phyloP scores from a whole-genome alignment of 2,113 vertebrate species.

The Phalacrocorax aristotelis region DNA sequence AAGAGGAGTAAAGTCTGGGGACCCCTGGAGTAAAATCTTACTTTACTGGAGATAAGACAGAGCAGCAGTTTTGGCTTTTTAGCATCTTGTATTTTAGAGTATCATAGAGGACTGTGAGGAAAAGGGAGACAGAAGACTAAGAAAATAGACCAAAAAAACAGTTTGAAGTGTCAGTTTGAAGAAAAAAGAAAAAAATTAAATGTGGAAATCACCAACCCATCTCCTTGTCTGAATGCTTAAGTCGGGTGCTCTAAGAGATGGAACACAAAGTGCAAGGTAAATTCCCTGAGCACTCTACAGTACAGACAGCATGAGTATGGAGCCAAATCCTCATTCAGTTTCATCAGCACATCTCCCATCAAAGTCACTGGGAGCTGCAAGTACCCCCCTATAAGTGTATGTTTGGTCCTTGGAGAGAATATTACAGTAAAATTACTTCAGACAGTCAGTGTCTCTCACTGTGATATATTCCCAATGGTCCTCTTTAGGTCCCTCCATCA shows the following conservation, averaged over 20 bases:
- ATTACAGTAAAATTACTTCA: conserved; percentile 11
- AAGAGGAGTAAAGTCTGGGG: background rate
- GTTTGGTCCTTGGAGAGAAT: background rate
- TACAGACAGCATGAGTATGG: background rate
- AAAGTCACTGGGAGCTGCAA: background rate
- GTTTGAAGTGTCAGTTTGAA: background rate
- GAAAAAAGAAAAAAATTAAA: background rate
- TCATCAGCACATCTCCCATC: background rate
- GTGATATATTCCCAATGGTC: background rate
- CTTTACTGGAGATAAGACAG: background rate
- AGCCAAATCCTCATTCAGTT: background rate
- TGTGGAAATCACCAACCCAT: background rate
- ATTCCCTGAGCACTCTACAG: background rate
- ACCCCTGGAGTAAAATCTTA: background rate
- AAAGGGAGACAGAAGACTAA: background rate
- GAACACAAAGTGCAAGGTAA: background rate
- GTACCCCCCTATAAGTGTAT: background rate
- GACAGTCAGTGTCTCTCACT: background rate
- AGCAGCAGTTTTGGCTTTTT: background rate
- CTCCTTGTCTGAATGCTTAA: conserved; percentile 21
- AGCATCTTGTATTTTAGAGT: background rate
- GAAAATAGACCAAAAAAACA: background rate
- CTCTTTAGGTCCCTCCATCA: background rate
- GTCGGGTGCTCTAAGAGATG: background rate
- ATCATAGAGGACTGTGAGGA: background rate